Percentiles rank a stretch among this genome's conserved stretches.
Evolutionary conservation across 2,888 invertebrate genomes (phyloP).

Genomic region (Melanostoma mellinum): DNA sequence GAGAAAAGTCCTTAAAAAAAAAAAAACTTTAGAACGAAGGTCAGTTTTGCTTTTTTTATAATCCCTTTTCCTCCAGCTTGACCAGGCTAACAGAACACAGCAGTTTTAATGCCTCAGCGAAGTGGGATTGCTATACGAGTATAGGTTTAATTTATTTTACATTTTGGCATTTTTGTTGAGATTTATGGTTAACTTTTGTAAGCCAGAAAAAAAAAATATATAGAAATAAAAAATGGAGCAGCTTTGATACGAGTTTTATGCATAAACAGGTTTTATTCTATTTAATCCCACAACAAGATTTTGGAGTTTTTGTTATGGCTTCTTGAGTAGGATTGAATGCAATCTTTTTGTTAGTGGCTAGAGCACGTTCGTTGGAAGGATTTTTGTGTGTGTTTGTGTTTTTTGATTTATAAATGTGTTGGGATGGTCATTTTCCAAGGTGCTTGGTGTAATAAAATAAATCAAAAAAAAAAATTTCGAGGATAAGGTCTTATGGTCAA

Average conservation of each 20-base stretch:
- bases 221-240: conserved; percentile 10
- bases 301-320: conserved; percentile 33
- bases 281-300: conserved; percentile 39
- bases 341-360: conserved; percentile 31
- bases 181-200: conserved; percentile 67
- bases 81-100: conserved; percentile 17
- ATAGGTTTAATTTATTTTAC: conserved; percentile 65
- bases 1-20: conserved; percentile 24
- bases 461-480: no score
- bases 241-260: conserved; percentile 53
- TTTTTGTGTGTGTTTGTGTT: conserved; percentile 5
- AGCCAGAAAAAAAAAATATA: not conserved
- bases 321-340: conserved; percentile 31
- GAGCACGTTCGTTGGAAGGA: conserved; percentile 20
- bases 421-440: no score
- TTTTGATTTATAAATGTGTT: not conserved
- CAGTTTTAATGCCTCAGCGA: conserved; percentile 23
- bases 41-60: conserved; percentile 39
- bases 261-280: conserved; percentile 23
- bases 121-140: conserved; percentile 20
- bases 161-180: conserved; percentile 71
- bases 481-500: no score
- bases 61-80: conserved; percentile 50
- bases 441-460: no score
- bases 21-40: conserved; percentile 34